Conservation (phyloP, 2,113 vertebrate genomes). For the Regulus satrapa region DNA sequence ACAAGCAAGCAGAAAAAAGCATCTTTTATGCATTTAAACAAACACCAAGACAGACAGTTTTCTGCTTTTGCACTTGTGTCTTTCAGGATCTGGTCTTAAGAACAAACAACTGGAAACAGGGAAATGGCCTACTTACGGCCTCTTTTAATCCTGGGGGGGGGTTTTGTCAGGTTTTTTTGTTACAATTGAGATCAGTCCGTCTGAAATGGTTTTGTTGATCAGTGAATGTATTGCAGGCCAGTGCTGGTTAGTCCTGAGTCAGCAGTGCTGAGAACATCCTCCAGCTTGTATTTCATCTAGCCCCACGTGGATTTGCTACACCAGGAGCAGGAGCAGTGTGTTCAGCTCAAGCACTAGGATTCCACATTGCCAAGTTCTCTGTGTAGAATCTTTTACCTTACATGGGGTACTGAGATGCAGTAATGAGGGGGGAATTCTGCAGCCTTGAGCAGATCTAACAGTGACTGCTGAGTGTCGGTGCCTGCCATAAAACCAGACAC, state of each 20-base stretch:
- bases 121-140: background rate
- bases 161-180: background rate
- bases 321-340: background rate
- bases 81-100: background rate
- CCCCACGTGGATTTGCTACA: background rate
- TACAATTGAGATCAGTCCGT: background rate
- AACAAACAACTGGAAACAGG: background rate
- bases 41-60: background rate
- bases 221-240: fast-evolving
- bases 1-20: background rate
- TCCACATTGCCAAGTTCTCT: fast-evolving
- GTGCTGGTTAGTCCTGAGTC: background rate
- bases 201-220: background rate
- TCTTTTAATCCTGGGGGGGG: background rate
- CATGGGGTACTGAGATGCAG: fast-evolving
- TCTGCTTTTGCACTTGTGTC: background rate
- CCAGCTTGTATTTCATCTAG: fast-evolving
- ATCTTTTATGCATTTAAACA: background rate
- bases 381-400: background rate
- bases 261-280: background rate
- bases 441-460: background rate
- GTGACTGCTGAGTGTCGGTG: background rate
- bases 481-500: background rate
- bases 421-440: background rate
- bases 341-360: background rate